These are phyloP conservation scores for Polietes domitor DNA, from an alignment of 2,888 invertebrate genomes.

Conservation along the genomic window DNA sequence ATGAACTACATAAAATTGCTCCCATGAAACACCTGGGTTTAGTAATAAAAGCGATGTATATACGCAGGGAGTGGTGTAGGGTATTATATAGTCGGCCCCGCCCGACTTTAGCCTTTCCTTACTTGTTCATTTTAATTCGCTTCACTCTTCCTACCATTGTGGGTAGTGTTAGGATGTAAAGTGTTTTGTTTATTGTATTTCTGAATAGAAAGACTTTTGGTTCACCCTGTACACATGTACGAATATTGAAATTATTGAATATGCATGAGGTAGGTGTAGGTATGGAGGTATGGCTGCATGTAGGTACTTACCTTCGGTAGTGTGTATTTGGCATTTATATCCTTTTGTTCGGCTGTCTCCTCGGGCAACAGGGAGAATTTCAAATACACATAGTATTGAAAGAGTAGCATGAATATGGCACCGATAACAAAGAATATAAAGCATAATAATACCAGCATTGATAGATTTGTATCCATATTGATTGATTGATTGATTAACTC, in stretches of 20 bases:
- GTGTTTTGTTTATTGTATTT: too few species aligned
- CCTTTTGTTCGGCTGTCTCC: constrained; percentile 76
- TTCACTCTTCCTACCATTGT: too few species aligned
- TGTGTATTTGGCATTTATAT: constrained; percentile 81
- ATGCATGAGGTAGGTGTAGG: background rate
- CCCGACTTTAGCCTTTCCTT: too few species aligned
- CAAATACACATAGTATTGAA: constrained; percentile 83
- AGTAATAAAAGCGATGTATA: too few species aligned
- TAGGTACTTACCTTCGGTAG: constrained; percentile 81
- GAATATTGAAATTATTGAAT: constrained; percentile 64
- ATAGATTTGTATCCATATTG: constrained; percentile 79
- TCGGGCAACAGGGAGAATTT: constrained; percentile 80
- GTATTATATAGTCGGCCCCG: too few species aligned
- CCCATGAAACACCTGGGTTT: too few species aligned
- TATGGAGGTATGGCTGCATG: background rate
- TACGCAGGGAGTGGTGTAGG: too few species aligned
- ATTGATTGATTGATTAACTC: constrained; percentile 19
- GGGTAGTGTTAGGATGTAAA: too few species aligned
- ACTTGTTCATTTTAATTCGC: too few species aligned
- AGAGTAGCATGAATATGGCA: constrained; percentile 82
- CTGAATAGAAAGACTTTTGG: constrained; percentile 54
- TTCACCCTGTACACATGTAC: constrained; percentile 68
- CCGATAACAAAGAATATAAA: constrained; percentile 82
- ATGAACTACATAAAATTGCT: too few species aligned
- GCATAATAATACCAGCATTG: constrained; percentile 81